Conservation (phyloP, 2,113 vertebrate species). For the Calidris pugnax region DNA sequence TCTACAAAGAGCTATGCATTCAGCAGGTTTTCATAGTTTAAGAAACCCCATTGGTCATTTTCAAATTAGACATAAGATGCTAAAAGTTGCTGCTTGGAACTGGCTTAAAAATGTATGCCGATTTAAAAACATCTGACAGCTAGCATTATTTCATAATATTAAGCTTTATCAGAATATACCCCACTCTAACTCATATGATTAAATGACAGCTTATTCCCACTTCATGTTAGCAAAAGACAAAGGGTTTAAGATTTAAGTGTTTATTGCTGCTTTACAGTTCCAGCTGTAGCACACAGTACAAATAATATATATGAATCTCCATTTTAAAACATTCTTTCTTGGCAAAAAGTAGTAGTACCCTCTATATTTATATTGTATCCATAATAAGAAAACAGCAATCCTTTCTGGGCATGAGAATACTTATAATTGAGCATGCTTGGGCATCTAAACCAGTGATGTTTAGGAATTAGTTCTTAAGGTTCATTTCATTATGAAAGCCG, state of each 20-base stretch:
- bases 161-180: background rate
- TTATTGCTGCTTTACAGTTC: background rate
- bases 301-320: background rate
- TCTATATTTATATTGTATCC: background rate
- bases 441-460: background rate
- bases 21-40: background rate
- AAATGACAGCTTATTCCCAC: background rate
- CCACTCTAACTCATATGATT: background rate
- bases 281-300: background rate
- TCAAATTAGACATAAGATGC: background rate
- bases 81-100: background rate
- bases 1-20: background rate
- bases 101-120: background rate
- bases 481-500: slow-evolving; percentile 14
- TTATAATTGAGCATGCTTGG: background rate
- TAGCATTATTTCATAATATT: background rate
- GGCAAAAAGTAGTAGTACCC: background rate
- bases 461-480: slow-evolving; percentile 43
- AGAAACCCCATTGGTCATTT: background rate
- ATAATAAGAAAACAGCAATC: background rate
- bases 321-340: background rate
- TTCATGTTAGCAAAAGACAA: background rate
- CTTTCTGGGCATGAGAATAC: background rate
- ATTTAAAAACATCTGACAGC: background rate
- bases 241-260: background rate